These are phyloP conservation scores for Dascyllus trimaculatus DNA, from an alignment of 2,113 vertebrate genomes.

Conservation along the genomic window DNA sequence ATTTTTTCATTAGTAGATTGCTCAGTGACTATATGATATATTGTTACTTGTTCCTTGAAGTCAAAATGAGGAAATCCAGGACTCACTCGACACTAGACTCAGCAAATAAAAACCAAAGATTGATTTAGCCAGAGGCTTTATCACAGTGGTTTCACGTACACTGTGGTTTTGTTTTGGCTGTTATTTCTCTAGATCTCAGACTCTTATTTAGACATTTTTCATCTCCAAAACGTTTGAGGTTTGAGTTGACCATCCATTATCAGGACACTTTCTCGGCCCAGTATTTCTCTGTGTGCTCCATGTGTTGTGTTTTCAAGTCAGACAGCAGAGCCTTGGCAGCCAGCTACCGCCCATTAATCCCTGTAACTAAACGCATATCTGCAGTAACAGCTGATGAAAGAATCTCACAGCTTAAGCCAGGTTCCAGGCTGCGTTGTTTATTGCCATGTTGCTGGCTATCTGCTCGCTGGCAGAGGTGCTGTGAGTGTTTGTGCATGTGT, in stretches of 20 bases:
- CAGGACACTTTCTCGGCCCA: slow-evolving; percentile 27
- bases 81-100: slow-evolving; percentile 13
- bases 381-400: slow-evolving; percentile 65
- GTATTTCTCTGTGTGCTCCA: slow-evolving; percentile 26
- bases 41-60: not conserved
- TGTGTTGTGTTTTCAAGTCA: slow-evolving; percentile 58
- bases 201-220: slow-evolving; percentile 46
- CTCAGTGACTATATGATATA: not conserved
- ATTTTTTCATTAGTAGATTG: not conserved
- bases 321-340: slow-evolving; percentile 62
- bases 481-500: not conserved
- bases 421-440: slow-evolving; percentile 48
- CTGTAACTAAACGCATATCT: slow-evolving; percentile 65
- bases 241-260: slow-evolving; percentile 56
- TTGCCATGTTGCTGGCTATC: slow-evolving; percentile 50
- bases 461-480: slow-evolving; percentile 29
- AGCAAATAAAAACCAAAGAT: slow-evolving; percentile 15
- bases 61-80: slow-evolving; percentile 1
- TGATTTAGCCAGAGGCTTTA: not conserved
- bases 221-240: slow-evolving; percentile 41
- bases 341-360: slow-evolving; percentile 61
- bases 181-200: slow-evolving; percentile 12
- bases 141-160: not conserved
- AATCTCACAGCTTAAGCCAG: slow-evolving; percentile 56
- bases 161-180: slow-evolving; percentile 10